These are phyloP conservation scores for Apodemia mormo DNA, from an alignment of 2,888 invertebrate genomes.

Conservation along the genomic window DNA sequence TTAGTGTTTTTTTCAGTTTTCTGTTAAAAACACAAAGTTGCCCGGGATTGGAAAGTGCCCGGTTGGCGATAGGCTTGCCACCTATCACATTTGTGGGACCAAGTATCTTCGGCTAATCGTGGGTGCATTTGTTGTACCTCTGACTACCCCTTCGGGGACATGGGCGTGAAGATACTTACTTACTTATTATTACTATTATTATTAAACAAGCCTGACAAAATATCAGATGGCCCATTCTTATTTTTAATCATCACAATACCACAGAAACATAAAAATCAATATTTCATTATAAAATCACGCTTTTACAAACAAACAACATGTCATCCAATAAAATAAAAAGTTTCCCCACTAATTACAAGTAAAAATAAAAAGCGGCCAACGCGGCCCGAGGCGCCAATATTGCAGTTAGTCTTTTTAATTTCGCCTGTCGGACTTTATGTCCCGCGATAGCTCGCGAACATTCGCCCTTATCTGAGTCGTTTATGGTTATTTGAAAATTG, in stretches of 20 bases:
- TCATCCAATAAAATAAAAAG: constrained; percentile 10
- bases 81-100: no score
- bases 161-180: no score
- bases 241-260: not conserved
- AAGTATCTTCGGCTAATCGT: no score
- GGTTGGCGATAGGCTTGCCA: no score
- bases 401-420: constrained; percentile 50
- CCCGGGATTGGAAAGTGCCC: no score
- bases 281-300: constrained; percentile 17
- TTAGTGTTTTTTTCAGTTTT: no score
- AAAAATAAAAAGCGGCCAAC: constrained; percentile 31
- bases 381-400: constrained; percentile 29
- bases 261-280: not conserved
- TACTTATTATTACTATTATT: no score
- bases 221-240: no score
- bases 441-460: constrained; percentile 45
- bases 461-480: constrained; percentile 47
- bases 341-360: constrained; percentile 29
- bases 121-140: no score
- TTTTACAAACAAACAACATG: constrained; percentile 16
- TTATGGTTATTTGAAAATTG: constrained; percentile 60
- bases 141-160: no score
- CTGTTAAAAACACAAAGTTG: no score
- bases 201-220: no score
- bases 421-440: constrained; percentile 59